Percentiles rank a stretch among this genome's conserved stretches.
These are phyloP conservation scores for Cylloceria caligata DNA, from an alignment of 2,888 invertebrate genomes.

Conservation along the genomic window DNA sequence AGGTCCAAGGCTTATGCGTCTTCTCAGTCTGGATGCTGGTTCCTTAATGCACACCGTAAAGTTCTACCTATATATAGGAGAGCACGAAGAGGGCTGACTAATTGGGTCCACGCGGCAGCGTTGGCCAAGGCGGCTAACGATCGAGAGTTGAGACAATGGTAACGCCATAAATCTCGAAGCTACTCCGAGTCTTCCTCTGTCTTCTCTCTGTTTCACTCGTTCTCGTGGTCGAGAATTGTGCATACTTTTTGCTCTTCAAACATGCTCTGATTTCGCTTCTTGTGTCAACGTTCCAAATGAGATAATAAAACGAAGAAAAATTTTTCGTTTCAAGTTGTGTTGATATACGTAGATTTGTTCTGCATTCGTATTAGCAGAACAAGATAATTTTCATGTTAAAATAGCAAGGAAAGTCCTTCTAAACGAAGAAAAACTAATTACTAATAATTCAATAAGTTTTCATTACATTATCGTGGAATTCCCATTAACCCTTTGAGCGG, in stretches of 20 bases:
- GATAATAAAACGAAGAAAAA: slow-evolving; percentile 27
- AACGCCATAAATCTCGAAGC: slow-evolving; percentile 62
- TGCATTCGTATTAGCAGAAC: not conserved
- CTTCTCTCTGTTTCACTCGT: slow-evolving; percentile 29
- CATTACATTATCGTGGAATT: too few species aligned
- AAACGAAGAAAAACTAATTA: too few species aligned
- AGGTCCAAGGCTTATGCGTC: slow-evolving; percentile 55
- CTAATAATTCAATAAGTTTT: too few species aligned
- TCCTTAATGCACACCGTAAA: slow-evolving; percentile 49
- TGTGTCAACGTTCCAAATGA: not conserved
- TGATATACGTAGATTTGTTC: slow-evolving; percentile 21
- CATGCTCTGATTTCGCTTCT: not conserved
- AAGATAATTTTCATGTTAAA: not conserved
- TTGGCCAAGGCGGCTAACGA: slow-evolving; percentile 56
- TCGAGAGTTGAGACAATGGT: slow-evolving; percentile 65
- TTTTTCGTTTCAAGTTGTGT: not conserved
- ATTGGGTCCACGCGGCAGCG: slow-evolving; percentile 63
- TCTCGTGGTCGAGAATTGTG: slow-evolving; percentile 35
- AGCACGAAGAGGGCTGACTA: slow-evolving; percentile 57
- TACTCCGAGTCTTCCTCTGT: slow-evolving; percentile 23
- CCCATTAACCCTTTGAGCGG: too few species aligned
- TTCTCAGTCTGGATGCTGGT: slow-evolving; percentile 49
- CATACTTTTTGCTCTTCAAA: not conserved
- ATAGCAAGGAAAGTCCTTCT: not conserved
- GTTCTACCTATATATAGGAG: slow-evolving; percentile 21